Base-by-base conservation (phyloP, 1,140 invertebrate species). In the Oryctes rhinoceros region DNA sequence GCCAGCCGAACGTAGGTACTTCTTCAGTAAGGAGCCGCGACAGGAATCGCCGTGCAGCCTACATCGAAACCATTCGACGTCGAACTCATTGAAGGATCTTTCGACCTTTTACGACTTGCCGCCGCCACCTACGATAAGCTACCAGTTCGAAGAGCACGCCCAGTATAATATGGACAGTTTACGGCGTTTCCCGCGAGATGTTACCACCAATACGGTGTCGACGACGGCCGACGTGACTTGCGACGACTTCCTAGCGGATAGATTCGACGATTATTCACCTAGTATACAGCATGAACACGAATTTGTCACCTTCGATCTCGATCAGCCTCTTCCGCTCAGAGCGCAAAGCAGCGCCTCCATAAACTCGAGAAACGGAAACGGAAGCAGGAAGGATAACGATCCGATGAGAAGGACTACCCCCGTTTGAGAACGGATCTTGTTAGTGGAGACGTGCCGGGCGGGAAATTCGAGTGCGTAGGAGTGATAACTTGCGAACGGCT, bases 61-160 rank as follows among this genome's bases (percentile, higher is more conserved):
- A 18, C 88, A 88, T 80, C 71, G 85, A 81, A 84, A 88, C 87
- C 81, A 89, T 87, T 87, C 87, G 87, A 85, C 83, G 88, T 88
- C 77, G 10, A 88, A 89, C 4, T 91, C 90, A 0, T 81, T 91
- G n/a, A 90, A 91, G 84, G 90, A 91, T 82, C 86, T 91, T 13
- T 89, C 90, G 0, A 88, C 88, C 0, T 90, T 90, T 20, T 91
- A 91, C 81, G 91, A 91, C 20, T 91, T 91, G 59, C 86, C 86
- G 35, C 90, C 90, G 10, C 89, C 89, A 13, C 89, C 90, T 6
- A 87, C 86, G 80, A 87, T 87, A 81, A 86, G 85, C 78, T 87
- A 87, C 53, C 86, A 87, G 81, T 87, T 87, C 80, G 84, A 86
- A 65, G 84, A 85, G 67, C 82, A 78, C 18, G 47, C 47, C 4